These are phyloP conservation scores for Thymelicus lineola DNA, from an alignment of 2,888 invertebrate genomes.

Conservation along the genomic window DNA sequence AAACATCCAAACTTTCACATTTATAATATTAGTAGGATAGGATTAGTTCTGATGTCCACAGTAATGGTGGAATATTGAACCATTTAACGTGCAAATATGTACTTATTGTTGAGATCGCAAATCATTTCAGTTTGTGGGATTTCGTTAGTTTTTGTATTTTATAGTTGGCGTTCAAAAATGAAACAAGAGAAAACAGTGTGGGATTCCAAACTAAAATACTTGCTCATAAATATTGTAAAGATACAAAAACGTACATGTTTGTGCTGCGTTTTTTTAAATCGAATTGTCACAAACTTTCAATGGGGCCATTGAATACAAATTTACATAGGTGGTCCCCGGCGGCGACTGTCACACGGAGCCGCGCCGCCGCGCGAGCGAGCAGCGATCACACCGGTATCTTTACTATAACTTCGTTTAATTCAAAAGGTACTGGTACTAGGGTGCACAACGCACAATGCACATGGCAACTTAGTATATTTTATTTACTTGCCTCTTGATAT, in stretches of 20 bases:
- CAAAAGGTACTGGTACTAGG: too few relatives aligned
- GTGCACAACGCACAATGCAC: too few relatives aligned
- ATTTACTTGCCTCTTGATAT: too few relatives aligned
- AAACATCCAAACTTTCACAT: too few relatives aligned
- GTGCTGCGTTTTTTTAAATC: slow-evolving; percentile 30
- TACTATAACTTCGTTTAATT: too few relatives aligned
- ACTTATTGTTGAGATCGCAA: slow-evolving; percentile 1
- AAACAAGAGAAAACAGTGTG: too few relatives aligned
- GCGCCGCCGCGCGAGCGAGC: neutral
- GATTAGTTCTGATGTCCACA: slow-evolving; percentile 9
- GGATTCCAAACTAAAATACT: too few relatives aligned
- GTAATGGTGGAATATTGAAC: slow-evolving; percentile 4
- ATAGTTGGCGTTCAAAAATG: neutral
- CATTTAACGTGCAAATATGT: neutral
- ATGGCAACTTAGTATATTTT: too few relatives aligned
- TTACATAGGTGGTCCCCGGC: slow-evolving; percentile 27
- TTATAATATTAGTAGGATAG: too few relatives aligned
- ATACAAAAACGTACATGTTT: slow-evolving; percentile 12
- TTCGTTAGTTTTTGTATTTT: slow-evolving; percentile 2
- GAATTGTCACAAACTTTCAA: slow-evolving; percentile 24
- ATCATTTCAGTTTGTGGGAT: neutral
- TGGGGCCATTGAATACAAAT: slow-evolving; percentile 35
- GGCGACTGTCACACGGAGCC: slow-evolving; percentile 2
- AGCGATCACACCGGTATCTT: neutral
- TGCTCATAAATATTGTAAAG: too few relatives aligned